Base-by-base conservation (phyloP, 2,888 invertebrate species). In the Sclerodermus sp. region DNA sequence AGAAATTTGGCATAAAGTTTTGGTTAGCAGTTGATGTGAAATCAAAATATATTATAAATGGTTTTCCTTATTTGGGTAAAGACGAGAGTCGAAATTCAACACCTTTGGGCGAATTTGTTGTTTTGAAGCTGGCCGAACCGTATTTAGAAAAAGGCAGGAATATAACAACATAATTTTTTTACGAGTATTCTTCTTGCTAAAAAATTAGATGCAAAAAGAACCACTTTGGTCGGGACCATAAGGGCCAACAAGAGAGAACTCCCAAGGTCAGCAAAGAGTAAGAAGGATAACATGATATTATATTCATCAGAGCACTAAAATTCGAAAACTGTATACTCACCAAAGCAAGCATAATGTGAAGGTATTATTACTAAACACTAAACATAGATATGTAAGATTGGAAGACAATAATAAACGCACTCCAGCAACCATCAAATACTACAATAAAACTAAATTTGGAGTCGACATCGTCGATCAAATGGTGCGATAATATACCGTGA, bases 1-100 rank as follows among this genome's bases (percentile, higher is more conserved):
- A 69, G 43, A 71, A 70, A 55, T 71, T 68, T 64, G 67, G 65
- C 10, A 65, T 66, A 34, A 66, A 53, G 34, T 55, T 47, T 43
- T 58, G 54, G 54, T 15, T 54, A 5, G 59, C 54, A 12, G 45
- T 47, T 8, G 58, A 56, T n/a, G 32, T 38, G 9, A 23, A 49
- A 31, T 40, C 42, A 1, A 51, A 51, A 30, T 55, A 55, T 37
- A 17, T 52, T 10, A 12, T 57, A 18, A 57, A 48, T 43, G 42
- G 34, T 4, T 46, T 57, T 41, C 50, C 52, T 4, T 59, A 63
- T 49, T 49, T 58, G 36, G 58, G 52, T 48, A 54, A 51, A 44
- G 46, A 55, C n/a, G n/a, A n/a, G n/a, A n/a, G n/a, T n/a, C 55
- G 59, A 55, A n/a, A n/a, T n/a, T n/a, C 47, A 41, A 32, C 32